Conservation (phyloP, 2,797 vertebrate species). For the Acridotheres tristis region DNA sequence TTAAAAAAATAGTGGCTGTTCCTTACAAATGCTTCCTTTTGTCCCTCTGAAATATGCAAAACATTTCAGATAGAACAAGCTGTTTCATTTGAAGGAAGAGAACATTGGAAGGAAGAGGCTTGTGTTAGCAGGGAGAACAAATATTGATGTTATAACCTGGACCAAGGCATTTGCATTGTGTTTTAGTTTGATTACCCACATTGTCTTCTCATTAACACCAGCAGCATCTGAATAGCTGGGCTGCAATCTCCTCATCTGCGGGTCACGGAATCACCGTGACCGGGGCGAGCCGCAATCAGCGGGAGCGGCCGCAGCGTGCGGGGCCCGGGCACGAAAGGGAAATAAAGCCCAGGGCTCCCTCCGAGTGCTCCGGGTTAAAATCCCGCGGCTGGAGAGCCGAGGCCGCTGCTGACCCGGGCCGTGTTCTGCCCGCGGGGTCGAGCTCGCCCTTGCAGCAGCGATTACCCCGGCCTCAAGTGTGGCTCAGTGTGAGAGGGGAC, state of each 20-base stretch:
- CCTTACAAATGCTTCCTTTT: background rate
- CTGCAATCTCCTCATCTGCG: background rate
- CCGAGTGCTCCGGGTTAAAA: background rate
- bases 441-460: background rate
- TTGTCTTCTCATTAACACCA: conserved; percentile 21
- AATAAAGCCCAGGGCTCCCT: background rate
- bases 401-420: fast-evolving
- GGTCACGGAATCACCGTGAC: background rate
- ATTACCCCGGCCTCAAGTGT: fast-evolving
- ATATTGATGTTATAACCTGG: conserved; percentile 28
- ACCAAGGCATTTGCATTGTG: background rate
- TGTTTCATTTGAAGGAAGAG: conserved; percentile 1
- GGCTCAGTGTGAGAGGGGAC: background rate
- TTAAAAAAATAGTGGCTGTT: background rate
- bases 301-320: background rate
- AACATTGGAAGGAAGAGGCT: conserved; percentile 1
- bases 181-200: conserved; percentile 18
- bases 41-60: background rate
- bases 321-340: background rate
- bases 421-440: background rate
- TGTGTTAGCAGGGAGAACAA: background rate
- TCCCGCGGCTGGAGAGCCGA: background rate
- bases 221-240: background rate
- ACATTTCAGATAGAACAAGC: background rate
- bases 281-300: background rate